Percentiles rank a stretch among this genome's conserved stretches.
Conservation (phyloP, 2,888 invertebrate genomes). For the Nowickia ferox region DNA sequence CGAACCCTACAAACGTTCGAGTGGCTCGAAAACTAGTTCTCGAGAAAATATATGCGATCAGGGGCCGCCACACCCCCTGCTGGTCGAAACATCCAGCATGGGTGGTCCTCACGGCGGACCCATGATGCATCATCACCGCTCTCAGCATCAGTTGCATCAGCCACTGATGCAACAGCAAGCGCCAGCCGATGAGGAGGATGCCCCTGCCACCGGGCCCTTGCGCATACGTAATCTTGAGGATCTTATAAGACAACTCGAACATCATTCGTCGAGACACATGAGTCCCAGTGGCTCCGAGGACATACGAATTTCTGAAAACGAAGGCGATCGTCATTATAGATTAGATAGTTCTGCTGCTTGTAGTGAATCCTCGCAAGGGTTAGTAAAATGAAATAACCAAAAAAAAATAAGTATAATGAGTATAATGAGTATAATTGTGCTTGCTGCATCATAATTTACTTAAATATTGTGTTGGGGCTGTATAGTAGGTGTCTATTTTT, state of each 20-base stretch:
- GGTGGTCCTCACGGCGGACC: conserved; percentile 82
- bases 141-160: conserved; percentile 82
- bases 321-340: conserved; percentile 94
- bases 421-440: conserved; percentile 69
- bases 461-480: conserved; percentile 72
- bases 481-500: conserved; percentile 76
- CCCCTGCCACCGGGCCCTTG: conserved; percentile 91
- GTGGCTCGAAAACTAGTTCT: conserved; percentile 84
- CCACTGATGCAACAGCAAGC: conserved; percentile 85
- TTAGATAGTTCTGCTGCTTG: conserved; percentile 89
- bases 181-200: conserved; percentile 86
- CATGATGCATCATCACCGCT: conserved; percentile 80
- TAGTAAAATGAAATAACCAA: conserved; percentile 79
- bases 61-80: conserved; percentile 85
- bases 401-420: conserved; percentile 39
- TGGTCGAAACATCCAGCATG: conserved; percentile 82
- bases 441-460: conserved; percentile 71
- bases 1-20: conserved; percentile 85
- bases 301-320: conserved; percentile 92
- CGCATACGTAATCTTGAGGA: conserved; percentile 96
- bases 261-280: conserved; percentile 93
- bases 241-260: conserved; percentile 93
- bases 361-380: conserved; percentile 90
- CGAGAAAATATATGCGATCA: conserved; percentile 91
- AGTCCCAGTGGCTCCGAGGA: conserved; percentile 96